Evolutionary conservation across 2,113 vertebrate species (phyloP), one percentile per base, ranked within the genome.

Genomic region (Triplophysa rosa): DNA sequence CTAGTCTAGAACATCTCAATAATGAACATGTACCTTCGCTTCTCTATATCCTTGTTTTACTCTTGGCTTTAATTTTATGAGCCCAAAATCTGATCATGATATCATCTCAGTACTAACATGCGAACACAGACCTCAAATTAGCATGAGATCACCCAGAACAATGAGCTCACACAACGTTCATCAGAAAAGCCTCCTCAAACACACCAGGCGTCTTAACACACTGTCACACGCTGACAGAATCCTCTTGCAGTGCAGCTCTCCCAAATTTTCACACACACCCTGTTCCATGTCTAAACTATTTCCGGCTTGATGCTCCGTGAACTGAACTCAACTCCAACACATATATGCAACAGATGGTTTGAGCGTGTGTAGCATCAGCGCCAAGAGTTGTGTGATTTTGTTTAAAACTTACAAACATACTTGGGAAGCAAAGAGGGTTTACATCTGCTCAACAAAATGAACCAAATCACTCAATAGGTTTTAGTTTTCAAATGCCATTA

Each of bases 331-430:
- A 64, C 23, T 73, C 65, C 26, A 47, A 49, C 40, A 73, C 68
- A 62, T 62, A n/a, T 58, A 42, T 72, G 26, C n/a, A 68, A 4
- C 70, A 83, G 70, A 68, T 67, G 58, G 19, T 29, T 63, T 12
- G 67, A 59, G 21, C 40, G 47, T 8, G 24, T 68, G 67, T 63
- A 62, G 29, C 29, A 1, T 68, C 33, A 12, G n/a, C 49, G 80
- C 67, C 68, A 67, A 78, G 65, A 58, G 68, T 52, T 71, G 76
- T 47, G 19, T 2, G 7, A 58, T 66, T 66, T 63, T 67, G 37
- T 67, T 82, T 65, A 62, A 37, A 72, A 66, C 40, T 64, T 69
- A 86, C 70, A 76, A 47, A 71, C 52, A 58, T 61, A 83, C 70
- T 86, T 85, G 79, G 54, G 69, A 58, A 63, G 56, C n/a, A 16